Percentiles rank a stretch among this genome's conserved stretches.
These are phyloP conservation scores for Rhinogobius similis DNA, from an alignment of 2,113 vertebrate genomes.

Conservation along the genomic window DNA sequence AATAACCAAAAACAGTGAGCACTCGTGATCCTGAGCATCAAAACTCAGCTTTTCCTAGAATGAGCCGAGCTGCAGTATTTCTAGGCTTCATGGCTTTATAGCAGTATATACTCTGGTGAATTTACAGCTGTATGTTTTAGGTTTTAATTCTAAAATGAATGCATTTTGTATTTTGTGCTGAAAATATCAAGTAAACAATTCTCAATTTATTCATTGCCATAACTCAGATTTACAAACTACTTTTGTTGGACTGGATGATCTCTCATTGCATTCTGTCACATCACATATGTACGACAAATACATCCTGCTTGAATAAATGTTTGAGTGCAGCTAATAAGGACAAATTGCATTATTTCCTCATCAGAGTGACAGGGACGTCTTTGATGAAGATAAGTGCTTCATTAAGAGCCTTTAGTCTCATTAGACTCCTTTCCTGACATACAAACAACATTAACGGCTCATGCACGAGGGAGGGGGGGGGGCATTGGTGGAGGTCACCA, in stretches of 20 bases:
- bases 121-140: background rate
- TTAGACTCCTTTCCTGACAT: slow-evolving; percentile 18
- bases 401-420: slow-evolving; percentile 3
- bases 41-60: too few relatives aligned
- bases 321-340: background rate
- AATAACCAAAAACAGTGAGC: background rate
- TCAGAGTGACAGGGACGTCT: background rate
- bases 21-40: too few relatives aligned
- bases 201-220: background rate
- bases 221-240: background rate
- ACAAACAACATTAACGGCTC: background rate
- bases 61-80: too few relatives aligned
- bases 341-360: slow-evolving; percentile 11
- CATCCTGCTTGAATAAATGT: background rate
- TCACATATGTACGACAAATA: background rate
- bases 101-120: background rate
- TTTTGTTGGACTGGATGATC: background rate
- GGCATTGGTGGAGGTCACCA: background rate
- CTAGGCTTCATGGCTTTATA: too few relatives aligned
- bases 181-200: background rate
- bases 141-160: background rate
- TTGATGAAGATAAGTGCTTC: slow-evolving; percentile 15
- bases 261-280: background rate
- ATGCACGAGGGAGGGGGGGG: background rate
- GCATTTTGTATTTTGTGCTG: background rate